A percentile compares a stretch with the other conserved stretches of the same genome.
phyloP scores from a whole-genome alignment of 2,797 vertebrate genomes.

The Florisuga fusca region DNA sequence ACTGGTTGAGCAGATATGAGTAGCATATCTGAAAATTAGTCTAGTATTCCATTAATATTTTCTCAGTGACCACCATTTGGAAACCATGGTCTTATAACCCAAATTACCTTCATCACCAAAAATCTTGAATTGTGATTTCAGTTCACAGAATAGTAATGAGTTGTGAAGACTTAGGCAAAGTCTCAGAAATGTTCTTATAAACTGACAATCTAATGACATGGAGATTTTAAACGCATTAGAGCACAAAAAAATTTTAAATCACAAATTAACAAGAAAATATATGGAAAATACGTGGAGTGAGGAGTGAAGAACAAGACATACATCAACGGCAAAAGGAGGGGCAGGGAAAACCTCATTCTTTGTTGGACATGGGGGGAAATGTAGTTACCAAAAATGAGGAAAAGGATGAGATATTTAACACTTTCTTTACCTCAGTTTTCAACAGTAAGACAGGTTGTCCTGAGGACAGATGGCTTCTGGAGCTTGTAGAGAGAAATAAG shows the following conservation, averaged over 20 bases:
- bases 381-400: no score
- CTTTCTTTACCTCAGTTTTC: no score
- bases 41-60: conserved; percentile 53
- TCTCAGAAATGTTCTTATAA: conserved; percentile 22
- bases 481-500: no score
- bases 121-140: background rate
- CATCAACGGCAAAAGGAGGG: no score
- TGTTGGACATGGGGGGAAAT: no score
- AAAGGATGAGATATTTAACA: no score
- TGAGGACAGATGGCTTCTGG: no score
- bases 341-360: no score
- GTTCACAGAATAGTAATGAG: conserved; percentile 24
- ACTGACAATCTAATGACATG: background rate
- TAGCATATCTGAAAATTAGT: conserved; percentile 47
- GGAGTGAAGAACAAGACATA: background rate
- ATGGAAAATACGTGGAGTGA: background rate
- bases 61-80: conserved; percentile 25
- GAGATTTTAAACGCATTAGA: background rate
- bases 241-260: background rate
- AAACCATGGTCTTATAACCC: conserved; percentile 55
- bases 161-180: conserved; percentile 11
- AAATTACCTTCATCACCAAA: conserved; percentile 12
- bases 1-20: conserved; percentile 46
- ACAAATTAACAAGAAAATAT: background rate
- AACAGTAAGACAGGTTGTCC: no score